These are phyloP conservation scores for Sweltsa coloradensis DNA, from an alignment of 1,140 invertebrate species.

Conservation along the genomic window DNA sequence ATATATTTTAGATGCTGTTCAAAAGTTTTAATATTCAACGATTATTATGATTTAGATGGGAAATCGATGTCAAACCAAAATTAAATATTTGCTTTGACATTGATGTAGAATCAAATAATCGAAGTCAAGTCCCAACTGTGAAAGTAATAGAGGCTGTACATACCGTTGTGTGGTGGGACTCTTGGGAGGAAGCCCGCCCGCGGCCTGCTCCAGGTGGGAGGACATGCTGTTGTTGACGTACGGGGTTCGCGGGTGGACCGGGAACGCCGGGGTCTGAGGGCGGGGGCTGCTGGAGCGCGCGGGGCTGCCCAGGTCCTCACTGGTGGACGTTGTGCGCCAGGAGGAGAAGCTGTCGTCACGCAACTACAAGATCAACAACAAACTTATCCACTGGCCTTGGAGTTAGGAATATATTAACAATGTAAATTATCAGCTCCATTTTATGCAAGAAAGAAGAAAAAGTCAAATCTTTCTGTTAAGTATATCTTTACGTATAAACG, in stretches of 20 bases:
- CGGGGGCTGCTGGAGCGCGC: constrained; percentile 37
- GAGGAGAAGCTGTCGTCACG: constrained; percentile 49
- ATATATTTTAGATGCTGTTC: no score
- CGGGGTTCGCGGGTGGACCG: constrained; percentile 75
- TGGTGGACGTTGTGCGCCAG: constrained; percentile 42
- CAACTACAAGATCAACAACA: constrained; percentile 38
- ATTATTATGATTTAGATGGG: no score
- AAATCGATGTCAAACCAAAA: no score
- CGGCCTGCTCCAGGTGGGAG: constrained; percentile 34
- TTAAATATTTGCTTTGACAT: background rate
- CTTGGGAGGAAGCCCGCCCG: constrained; percentile 43
- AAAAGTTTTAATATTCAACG: no score
- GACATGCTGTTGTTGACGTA: constrained; percentile 52
- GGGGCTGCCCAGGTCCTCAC: constrained; percentile 32
- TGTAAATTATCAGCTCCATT: no score
- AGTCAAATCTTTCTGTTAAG: no score
- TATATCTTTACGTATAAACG: no score
- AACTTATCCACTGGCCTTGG: no score
- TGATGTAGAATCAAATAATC: background rate
- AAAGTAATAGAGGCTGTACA: constrained; percentile 17
- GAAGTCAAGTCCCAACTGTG: background rate
- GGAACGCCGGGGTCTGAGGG: constrained; percentile 81
- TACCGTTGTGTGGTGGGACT: constrained; percentile 59
- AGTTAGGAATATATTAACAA: no score
- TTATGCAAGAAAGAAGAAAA: no score